Evolutionary conservation across 1,140 invertebrate genomes (phyloP).

Genomic region (Drosophila equinoxialis): DNA sequence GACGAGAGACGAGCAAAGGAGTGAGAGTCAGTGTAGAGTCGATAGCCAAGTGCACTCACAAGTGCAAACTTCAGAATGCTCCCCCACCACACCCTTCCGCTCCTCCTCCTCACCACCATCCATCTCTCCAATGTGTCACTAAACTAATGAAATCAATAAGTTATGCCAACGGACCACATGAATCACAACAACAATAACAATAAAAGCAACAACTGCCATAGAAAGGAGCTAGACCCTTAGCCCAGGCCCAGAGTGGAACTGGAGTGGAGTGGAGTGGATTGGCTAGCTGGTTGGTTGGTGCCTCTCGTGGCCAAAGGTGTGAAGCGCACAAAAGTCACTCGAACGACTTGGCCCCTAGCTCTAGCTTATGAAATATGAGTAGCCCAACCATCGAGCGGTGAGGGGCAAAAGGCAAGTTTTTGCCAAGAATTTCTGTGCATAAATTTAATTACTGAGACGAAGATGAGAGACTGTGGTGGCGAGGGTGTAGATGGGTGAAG

Average conservation of each 20-base stretch:
- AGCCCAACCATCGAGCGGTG: conserved; percentile 32
- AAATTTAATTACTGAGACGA: conserved; percentile 78
- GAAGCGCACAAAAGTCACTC: conserved; percentile 75
- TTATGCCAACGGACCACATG: conserved; percentile 54
- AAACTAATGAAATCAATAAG: conserved; percentile 81
- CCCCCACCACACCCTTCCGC: background rate
- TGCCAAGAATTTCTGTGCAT: conserved; percentile 79
- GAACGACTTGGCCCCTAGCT: conserved; percentile 38
- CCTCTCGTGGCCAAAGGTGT: conserved; percentile 64
- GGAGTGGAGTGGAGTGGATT: conserved; percentile 40
- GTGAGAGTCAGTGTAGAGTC: conserved; percentile 20
- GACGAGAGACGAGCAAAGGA: conserved; percentile 1
- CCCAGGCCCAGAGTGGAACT: conserved; percentile 42
- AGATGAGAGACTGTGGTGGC: background rate
- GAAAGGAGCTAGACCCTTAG: conserved; percentile 29
- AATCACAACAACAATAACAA: conserved; percentile 73
- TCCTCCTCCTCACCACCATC: conserved; percentile 2
- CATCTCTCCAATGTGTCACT: conserved; percentile 58
- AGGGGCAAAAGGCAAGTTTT: conserved; percentile 34
- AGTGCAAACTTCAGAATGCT: conserved; percentile 63
- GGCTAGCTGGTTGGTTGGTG: conserved; percentile 4
- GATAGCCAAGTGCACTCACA: conserved; percentile 65
- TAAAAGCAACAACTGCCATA: conserved; percentile 40
- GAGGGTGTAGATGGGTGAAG: background rate
- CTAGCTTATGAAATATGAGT: conserved; percentile 77